Evolutionary conservation across 2,888 invertebrate species (phyloP), one percentile per base, ranked within the genome.

Genomic region (Drosophila birchii): DNA sequence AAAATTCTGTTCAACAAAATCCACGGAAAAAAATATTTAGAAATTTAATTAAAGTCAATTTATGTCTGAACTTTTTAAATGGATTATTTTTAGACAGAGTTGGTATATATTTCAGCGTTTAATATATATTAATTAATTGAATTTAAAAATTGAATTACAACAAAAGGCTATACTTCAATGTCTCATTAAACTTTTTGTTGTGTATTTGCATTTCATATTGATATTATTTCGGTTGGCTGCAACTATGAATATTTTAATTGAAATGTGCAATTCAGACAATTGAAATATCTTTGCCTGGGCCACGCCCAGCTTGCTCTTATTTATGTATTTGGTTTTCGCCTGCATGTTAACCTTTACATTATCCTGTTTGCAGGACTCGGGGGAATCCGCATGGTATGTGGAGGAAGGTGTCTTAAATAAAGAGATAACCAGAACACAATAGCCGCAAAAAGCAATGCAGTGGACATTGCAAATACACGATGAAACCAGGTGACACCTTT

Each of bases 371-470:
- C 58, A 68, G 73, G 58, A 67, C 66, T 66, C 66, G 16, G 9
- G 32, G 5, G 5, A 18, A 12, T 18, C 12, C 14, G 4, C 20
- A 2, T 60, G 11, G 26, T 1, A 20, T 11, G 23, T 16, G 20
- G 23, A 12, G 20, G 14, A 12, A 14, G 23, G 14, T 18, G 45
- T 39, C 18, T 18, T n/a, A 6, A 29, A 20, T 32, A 55, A 34
- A 49, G 55, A 38, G 38, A 45, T 51, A 34, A 51, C 55, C 55
- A 63, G 43, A 63, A 43, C 47, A 20, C 47, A 45, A 74, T 80
- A 75, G 76, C 88, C 82, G 55, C 82, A 86, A 58, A 47, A 45
- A 62, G 61, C 72, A 77, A 69, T 80, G 75, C 88, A 80, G 57
- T 29, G 54, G 18, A 66, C 66, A 55, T 14, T 51, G 36, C 53